Base-by-base conservation (phyloP, 2,888 invertebrate genomes). In the Cephus pulcher region DNA sequence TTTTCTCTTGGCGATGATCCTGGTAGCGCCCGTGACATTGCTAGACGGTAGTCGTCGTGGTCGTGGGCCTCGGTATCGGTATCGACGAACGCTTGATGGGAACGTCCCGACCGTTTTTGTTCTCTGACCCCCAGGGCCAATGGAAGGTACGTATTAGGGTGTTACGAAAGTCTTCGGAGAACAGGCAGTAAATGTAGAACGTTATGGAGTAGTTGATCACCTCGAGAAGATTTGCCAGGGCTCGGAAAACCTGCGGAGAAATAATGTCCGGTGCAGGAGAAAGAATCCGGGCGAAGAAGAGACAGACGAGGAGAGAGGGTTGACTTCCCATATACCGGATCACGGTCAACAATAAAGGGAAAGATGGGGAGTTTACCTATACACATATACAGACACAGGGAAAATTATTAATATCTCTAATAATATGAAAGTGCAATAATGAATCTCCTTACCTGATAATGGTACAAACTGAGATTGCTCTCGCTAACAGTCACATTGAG, bases 141-240 rank as follows among this genome's bases (percentile, higher is more conserved):
- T 93, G 93, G 81, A 95, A 90, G n/a, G 95, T 95, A 56, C 94
- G 93, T 82, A 95, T 91, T 81, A 95, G 91, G 0, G 96, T 96
- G 86, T 94, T 94, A 69, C 96, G 94, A 90, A 96, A 96, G 87
- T 96, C 96, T 86, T 95, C 95, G 82, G 95, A 96, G 90, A 96
- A 95, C 80, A 96, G 93, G 89, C 95, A 96, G 92, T 96, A 96
- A 80, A 96, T 95, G 90, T 96, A 95, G 92, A 96, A 96, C 69
- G 96, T 96, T 81, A 95, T 94, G 56, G 96, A 95, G 90, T 96
- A 96, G 91, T 96, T 96, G 83, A 94, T 94, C 75, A 96, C 93
- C 92, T 96, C 96, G 88, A 96, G 92, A 68, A 96, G 92, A 91
- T 96, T 96, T 78, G 96, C 95, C 75, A 95, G 89, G 1, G 95